These are phyloP conservation scores for Papilio polytes DNA, from an alignment of 1,140 invertebrate species.

Conservation along the genomic window DNA sequence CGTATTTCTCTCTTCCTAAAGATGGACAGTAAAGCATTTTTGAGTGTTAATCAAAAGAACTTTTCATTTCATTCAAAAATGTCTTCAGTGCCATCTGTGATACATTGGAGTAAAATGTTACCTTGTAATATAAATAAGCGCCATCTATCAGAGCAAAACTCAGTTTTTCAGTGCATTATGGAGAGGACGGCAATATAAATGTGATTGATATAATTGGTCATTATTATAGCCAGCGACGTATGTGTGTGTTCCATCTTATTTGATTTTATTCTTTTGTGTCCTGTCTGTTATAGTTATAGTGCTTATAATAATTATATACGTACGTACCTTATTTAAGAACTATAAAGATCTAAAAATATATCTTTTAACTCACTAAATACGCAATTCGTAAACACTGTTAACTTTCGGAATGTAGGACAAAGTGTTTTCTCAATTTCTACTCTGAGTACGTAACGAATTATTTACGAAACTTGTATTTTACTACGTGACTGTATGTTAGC, in stretches of 20 bases:
- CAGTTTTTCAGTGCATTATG: background rate
- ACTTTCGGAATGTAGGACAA: slow-evolving; percentile 4
- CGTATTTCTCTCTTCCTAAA: too few species aligned
- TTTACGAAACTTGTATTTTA: background rate
- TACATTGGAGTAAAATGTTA: background rate
- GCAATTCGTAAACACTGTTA: background rate
- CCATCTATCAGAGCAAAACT: slow-evolving; percentile 1
- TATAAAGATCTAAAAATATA: too few species aligned
- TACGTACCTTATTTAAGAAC: slow-evolving; percentile 2
- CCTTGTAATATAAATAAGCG: background rate
- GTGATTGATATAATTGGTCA: too few species aligned
- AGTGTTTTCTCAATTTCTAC: background rate
- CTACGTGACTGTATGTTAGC: background rate
- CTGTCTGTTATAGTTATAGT: background rate
- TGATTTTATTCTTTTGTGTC: background rate
- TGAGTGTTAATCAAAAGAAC: too few species aligned
- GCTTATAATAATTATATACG: background rate
- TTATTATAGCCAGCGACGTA: too few species aligned
- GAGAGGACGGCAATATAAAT: too few species aligned
- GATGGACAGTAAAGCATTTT: too few species aligned
- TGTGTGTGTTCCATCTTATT: background rate
- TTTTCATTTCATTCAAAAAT: too few species aligned
- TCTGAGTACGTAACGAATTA: background rate
- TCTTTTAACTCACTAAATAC: background rate
- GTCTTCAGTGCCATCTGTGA: background rate